Conservation (phyloP, 2,888 invertebrate genomes). For the Cantharis rufa region DNA sequence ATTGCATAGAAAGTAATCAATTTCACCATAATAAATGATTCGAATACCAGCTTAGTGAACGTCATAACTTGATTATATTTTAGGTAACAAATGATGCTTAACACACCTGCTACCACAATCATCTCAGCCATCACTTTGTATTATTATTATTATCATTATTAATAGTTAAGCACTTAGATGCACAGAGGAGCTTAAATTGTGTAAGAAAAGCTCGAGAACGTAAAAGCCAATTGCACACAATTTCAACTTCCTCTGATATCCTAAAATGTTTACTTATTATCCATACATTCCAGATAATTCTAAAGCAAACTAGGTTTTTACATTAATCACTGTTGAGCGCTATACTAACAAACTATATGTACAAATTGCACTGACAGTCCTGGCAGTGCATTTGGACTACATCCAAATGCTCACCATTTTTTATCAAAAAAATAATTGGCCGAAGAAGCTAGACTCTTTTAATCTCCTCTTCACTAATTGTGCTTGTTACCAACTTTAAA, state of each 20-base stretch:
- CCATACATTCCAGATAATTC: neutral
- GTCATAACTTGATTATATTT: conserved; percentile 20
- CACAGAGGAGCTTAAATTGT: conserved; percentile 5
- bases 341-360: conserved; percentile 35
- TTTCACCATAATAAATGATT: conserved; percentile 21
- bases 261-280: conserved; percentile 1
- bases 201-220: neutral
- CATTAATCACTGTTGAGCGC: neutral
- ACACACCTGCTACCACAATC: conserved; percentile 18
- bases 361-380: conserved; percentile 53
- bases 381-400: conserved; percentile 39
- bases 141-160: conserved; percentile 17
- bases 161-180: conserved; percentile 22
- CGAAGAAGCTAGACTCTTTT: neutral
- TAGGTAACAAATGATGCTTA: conserved; percentile 20
- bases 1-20: conserved; percentile 15
- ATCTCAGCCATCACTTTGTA: conserved; percentile 19
- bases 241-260: neutral
- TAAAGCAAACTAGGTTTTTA: neutral
- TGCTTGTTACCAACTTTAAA: neutral
- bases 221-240: neutral
- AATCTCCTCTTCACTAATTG: neutral
- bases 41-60: conserved; percentile 18
- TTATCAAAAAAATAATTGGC: neutral
- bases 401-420: neutral